Evolutionary conservation across 2,888 invertebrate species (phyloP).

Genomic region (Limenitis camilla): DNA sequence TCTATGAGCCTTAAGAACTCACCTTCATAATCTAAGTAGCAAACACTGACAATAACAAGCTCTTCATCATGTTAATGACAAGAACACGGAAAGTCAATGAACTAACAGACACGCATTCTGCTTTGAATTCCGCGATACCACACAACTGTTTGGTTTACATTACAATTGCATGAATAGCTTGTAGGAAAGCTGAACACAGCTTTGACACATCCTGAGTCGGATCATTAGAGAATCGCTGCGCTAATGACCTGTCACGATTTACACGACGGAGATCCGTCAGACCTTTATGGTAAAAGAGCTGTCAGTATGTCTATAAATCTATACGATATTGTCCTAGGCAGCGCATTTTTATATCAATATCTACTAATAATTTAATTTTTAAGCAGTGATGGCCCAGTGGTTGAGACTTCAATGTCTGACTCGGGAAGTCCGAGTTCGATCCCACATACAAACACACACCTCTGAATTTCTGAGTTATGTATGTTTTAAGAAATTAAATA

Average conservation of each 20-base stretch:
- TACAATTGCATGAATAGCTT: neutral
- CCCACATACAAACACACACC: too few relatives aligned
- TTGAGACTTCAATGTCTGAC: too few relatives aligned
- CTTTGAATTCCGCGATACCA: slow-evolving; percentile 2
- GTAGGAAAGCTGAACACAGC: slow-evolving; percentile 4
- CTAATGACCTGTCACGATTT: slow-evolving; percentile 1
- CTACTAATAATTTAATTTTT: too few relatives aligned
- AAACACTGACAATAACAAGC: neutral
- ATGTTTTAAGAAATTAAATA: too few relatives aligned
- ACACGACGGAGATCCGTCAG: too few relatives aligned
- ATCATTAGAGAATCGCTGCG: slow-evolving; percentile 2
- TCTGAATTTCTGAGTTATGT: too few relatives aligned
- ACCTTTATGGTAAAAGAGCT: too few relatives aligned
- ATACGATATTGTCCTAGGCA: too few relatives aligned
- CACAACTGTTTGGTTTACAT: neutral
- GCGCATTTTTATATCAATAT: too few relatives aligned
- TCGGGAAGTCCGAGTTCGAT: too few relatives aligned
- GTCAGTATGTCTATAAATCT: too few relatives aligned
- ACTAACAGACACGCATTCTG: slow-evolving; percentile 4
- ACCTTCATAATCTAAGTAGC: neutral
- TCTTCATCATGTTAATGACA: neutral
- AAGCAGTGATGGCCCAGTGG: too few relatives aligned
- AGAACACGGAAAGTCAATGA: slow-evolving; percentile 10
- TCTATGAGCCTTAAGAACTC: neutral
- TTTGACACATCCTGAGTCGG: neutral